phyloP scores from a whole-genome alignment of 2,113 vertebrate species.

The Spea multiplicata region DNA sequence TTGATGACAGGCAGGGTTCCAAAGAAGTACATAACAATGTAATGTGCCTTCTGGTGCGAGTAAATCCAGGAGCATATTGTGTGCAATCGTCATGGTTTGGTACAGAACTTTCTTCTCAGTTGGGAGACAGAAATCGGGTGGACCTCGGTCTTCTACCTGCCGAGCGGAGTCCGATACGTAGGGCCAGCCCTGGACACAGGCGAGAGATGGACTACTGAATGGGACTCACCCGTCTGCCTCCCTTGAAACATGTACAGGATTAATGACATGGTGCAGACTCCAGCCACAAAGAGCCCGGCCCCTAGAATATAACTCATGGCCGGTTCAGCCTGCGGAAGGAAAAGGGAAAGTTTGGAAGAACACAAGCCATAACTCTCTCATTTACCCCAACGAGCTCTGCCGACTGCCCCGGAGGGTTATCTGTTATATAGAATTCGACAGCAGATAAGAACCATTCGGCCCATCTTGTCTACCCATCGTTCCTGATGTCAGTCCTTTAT shows the following conservation, averaged over 20 bases:
- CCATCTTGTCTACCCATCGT: background rate
- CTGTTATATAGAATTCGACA: background rate
- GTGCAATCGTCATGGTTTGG: background rate
- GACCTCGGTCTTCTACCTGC: no score
- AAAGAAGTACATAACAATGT: no score
- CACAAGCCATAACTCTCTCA: background rate
- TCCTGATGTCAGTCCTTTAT: background rate
- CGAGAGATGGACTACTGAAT: background rate
- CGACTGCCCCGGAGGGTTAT: background rate
- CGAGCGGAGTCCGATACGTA: background rate
- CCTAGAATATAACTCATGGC: conserved; percentile 7
- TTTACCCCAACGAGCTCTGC: background rate
- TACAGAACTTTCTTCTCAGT: background rate
- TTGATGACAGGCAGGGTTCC: no score
- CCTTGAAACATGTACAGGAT: conserved; percentile 13
- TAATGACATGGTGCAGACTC: conserved; percentile 13
- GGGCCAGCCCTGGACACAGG: background rate
- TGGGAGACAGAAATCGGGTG: background rate
- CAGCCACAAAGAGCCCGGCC: conserved; percentile 22
- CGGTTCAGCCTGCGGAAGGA: background rate
- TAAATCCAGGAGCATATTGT: background rate
- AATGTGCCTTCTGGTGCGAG: background rate
- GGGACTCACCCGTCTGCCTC: conserved; percentile 23
- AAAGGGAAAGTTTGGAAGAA: background rate
- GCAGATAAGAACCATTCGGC: background rate